Conservation (phyloP, 1,140 invertebrate genomes). For the Drosophila biarmipes region DNA sequence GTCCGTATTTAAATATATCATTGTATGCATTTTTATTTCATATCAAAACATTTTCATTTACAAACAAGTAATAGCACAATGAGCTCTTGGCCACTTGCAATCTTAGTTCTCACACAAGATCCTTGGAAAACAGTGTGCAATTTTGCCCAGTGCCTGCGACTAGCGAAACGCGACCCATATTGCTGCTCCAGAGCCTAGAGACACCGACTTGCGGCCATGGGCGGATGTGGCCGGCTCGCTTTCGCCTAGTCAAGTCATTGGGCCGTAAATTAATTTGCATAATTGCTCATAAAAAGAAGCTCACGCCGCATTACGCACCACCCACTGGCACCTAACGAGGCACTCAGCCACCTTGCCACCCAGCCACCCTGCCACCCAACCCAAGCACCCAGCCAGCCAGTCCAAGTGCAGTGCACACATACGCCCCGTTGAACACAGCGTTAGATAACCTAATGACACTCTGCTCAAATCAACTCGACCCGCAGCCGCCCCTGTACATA, state of each 20-base stretch:
- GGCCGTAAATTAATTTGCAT: constrained; percentile 79
- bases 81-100: too few species aligned
- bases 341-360: constrained; percentile 14
- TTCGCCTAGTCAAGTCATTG: constrained; percentile 59
- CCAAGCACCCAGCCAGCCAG: constrained; percentile 9
- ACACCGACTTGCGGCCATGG: constrained; percentile 14
- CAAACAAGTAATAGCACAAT: too few species aligned
- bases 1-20: too few species aligned
- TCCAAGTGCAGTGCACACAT: constrained; percentile 41
- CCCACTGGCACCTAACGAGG: constrained; percentile 36
- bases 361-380: not conserved
- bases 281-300: constrained; percentile 76
- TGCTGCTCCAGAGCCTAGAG: constrained; percentile 21
- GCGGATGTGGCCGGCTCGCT: constrained; percentile 49
- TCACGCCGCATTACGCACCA: constrained; percentile 71
- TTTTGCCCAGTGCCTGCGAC: constrained; percentile 25
- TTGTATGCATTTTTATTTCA: too few species aligned
- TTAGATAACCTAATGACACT: constrained; percentile 39
- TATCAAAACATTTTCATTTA: too few species aligned
- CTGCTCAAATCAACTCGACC: constrained; percentile 34
- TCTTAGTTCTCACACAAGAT: not conserved
- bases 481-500: constrained; percentile 88
- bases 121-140: not conserved
- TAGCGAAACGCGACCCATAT: constrained; percentile 34
- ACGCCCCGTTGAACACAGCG: constrained; percentile 11